These are phyloP conservation scores for Cataglyphis cursor DNA, from an alignment of 2,888 invertebrate genomes.

Conservation along the genomic window DNA sequence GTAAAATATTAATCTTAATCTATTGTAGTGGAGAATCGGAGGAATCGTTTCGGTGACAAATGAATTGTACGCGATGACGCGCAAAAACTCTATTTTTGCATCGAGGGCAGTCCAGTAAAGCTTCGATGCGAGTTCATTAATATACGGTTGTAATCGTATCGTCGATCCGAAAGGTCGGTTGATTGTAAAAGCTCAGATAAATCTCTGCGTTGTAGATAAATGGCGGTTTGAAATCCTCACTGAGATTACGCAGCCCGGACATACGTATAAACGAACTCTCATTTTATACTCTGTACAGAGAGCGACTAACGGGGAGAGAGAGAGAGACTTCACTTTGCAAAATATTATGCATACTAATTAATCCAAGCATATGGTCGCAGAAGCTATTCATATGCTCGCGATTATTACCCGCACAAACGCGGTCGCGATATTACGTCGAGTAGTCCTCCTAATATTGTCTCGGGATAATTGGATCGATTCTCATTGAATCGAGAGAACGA, in stretches of 20 bases:
- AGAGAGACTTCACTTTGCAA: neutral
- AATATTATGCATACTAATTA: slow-evolving; percentile 38
- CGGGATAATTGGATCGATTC: slow-evolving; percentile 42
- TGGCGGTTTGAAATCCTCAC: slow-evolving; percentile 7
- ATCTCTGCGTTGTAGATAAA: slow-evolving; percentile 6
- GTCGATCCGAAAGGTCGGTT: slow-evolving; percentile 21
- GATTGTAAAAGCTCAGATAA: slow-evolving; percentile 37
- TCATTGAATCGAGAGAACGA: slow-evolving; percentile 33
- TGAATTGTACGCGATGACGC: neutral
- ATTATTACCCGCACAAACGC: slow-evolving; percentile 39
- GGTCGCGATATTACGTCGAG: neutral
- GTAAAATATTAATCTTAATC: neutral
- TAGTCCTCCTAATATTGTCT: slow-evolving; percentile 48
- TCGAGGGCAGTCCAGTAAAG: neutral
- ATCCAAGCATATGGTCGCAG: slow-evolving; percentile 22
- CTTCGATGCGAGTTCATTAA: slow-evolving; percentile 17
- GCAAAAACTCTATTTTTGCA: neutral
- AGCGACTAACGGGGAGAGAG: neutral
- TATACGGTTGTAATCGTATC: slow-evolving; percentile 11
- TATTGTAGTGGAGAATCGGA: neutral
- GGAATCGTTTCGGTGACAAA: neutral
- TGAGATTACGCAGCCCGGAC: neutral
- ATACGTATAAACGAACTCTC: neutral
- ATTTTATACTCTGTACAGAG: neutral
- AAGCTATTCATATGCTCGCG: slow-evolving; percentile 8